Base-by-base conservation (phyloP, 2,888 invertebrate species). In the Eledona agricola region DNA sequence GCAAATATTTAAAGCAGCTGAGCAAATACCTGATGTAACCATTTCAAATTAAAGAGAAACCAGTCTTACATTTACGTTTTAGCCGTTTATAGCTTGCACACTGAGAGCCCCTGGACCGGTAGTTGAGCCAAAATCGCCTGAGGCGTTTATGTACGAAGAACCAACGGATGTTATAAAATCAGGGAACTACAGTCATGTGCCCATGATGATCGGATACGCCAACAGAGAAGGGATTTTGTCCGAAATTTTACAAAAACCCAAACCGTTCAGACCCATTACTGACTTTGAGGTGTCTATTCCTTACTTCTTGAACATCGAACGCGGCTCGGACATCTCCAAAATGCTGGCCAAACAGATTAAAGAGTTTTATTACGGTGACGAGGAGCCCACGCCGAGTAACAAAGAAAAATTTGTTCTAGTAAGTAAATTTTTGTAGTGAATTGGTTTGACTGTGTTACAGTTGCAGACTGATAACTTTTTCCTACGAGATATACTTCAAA, bases 301-400 rank as follows among this genome's bases (percentile, higher is more conserved):
- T 6, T 13, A 29, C 28, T 25, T 29, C 10, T 26, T 46, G 9
- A 38, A 54, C 2, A 6, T 57, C 4, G 28, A 50, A 15, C 19
- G 9, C n/a, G 53, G 51, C 5, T 45, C 40, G 2, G 32, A 43
- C 1, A 19, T 28, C 9, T 50, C 53, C 1, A 58, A 52, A 34
- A 20, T 56, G 20, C 67, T 75, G 23, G 79, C 77, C 1, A 62
- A 72, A 2, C 68, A 70, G 56, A 69, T 82, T 5, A 75, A 75
- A 37, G 51, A 76, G 9, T 67, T 72, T 4, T 79, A 80, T 62
- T 81, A 78, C 58, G 77, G 76, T 1, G 72, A 78, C n/a, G 69
- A 75, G 23, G 68, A 73, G 31, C 71, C 78, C 1, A 66, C 71
- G 1, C 13, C 12, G 0, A 9, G 40, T 6, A 25, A 46, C 11